phyloP scores from a whole-genome alignment of 1,140 invertebrate genomes.

The Ganaspis sp. region DNA sequence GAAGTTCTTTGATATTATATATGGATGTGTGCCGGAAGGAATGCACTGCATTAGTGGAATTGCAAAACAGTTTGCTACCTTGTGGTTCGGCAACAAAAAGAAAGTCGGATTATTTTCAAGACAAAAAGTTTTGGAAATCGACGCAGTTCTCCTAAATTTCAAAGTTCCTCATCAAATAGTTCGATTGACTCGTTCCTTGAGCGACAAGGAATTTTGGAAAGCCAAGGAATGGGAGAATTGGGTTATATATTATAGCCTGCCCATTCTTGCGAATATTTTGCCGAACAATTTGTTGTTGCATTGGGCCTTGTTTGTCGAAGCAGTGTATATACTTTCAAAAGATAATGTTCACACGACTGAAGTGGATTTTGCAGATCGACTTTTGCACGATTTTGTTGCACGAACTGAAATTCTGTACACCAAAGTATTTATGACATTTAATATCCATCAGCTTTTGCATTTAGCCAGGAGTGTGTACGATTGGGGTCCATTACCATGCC shows the following conservation, averaged over 20 bases:
- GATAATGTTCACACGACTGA: neutral
- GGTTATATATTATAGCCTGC: conserved; percentile 41
- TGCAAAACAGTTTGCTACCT: neutral
- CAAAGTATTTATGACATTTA: conserved; percentile 41
- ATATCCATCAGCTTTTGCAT: conserved; percentile 49
- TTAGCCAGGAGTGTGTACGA: conserved; percentile 38
- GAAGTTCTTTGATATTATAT: neutral
- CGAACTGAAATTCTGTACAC: conserved; percentile 16
- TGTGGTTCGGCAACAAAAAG: neutral
- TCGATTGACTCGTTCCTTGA: conserved; percentile 39
- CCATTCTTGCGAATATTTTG: conserved; percentile 32
- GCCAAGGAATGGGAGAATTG: too few relatives aligned
- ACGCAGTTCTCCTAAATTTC: too few relatives aligned
- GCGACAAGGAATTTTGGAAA: conserved; percentile 33
- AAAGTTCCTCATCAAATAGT: neutral
- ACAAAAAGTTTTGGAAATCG: too few relatives aligned
- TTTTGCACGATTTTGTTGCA: conserved; percentile 28
- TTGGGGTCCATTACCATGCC: conserved; percentile 41
- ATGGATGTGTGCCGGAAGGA: neutral
- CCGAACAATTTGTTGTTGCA: conserved; percentile 33
- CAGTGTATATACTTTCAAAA: neutral
- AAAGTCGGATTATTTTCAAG: neutral
- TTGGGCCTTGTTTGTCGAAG: conserved; percentile 35
- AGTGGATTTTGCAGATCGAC: neutral
- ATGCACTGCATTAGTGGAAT: conserved; percentile 3